Conservation (phyloP, 2,797 vertebrate species). For the Spinibarbus caldwelli region DNA sequence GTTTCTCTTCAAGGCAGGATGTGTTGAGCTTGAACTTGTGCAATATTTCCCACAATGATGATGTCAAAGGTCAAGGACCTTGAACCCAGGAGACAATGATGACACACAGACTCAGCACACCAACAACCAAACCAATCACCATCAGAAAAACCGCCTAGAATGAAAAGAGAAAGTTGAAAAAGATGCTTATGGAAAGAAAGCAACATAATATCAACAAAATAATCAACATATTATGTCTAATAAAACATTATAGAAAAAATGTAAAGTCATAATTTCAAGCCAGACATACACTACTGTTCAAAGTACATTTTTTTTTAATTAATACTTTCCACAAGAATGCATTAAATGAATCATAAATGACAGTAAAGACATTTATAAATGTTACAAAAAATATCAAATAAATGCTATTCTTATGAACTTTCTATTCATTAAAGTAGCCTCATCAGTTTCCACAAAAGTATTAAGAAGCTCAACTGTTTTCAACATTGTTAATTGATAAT, state of each 20-base stretch:
- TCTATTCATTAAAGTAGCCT: no score
- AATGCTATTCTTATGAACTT: no score
- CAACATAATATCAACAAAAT: background rate
- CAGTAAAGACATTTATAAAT: no score
- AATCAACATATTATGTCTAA: background rate
- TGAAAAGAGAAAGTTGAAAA: background rate
- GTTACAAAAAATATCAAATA: no score
- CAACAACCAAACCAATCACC: conserved; percentile 85
- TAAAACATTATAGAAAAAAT: no score
- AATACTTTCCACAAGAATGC: no score
- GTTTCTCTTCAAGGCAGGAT: background rate
- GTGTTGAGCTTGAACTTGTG: background rate
- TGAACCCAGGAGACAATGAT: conserved; percentile 84
- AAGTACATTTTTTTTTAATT: no score
- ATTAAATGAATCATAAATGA: no score
- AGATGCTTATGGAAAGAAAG: background rate
- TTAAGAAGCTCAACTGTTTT: no score
- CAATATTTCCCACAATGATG: background rate
- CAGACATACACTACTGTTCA: no score
- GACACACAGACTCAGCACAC: conserved; percentile 83
- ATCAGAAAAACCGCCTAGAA: conserved; percentile 74
- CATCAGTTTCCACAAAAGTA: no score
- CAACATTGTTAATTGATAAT: no score
- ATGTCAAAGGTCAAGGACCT: conserved; percentile 64
- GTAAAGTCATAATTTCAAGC: background rate